Conservation (phyloP, 2,888 invertebrate species). For the Pecten maximus region DNA sequence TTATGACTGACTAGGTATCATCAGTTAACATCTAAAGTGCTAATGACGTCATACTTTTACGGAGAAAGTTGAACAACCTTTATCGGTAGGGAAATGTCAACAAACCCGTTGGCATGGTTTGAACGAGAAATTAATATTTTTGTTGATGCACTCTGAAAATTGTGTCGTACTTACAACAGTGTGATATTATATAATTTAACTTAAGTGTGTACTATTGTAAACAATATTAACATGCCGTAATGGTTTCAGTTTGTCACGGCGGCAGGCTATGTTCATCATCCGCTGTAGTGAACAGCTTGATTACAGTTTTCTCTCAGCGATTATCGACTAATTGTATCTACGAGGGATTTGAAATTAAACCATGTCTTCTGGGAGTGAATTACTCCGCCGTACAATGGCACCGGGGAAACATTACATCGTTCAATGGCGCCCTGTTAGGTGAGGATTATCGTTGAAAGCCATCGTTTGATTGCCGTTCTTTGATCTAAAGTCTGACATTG, state of each 20-base stretch:
- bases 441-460: neutral
- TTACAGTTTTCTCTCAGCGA: neutral
- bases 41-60: too few species aligned
- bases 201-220: neutral
- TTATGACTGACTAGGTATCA: too few species aligned
- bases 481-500: too few species aligned
- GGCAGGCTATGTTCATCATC: neutral
- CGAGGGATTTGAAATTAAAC: neutral
- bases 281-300: neutral
- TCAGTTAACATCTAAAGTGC: too few species aligned
- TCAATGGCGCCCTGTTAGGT: neutral
- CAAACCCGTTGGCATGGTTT: neutral
- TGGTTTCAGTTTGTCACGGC: neutral
- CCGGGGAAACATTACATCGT: neutral
- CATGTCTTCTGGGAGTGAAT: neutral
- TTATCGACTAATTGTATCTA: constrained; percentile 15
- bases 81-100: neutral
- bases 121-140: neutral
- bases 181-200: neutral
- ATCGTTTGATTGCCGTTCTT: neutral
- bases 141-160: neutral
- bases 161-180: neutral
- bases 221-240: neutral
- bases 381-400: neutral
- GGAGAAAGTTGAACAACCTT: neutral